These are phyloP conservation scores for Drosophila nigromelanica DNA, from an alignment of 1,140 invertebrate genomes.

Conservation along the genomic window DNA sequence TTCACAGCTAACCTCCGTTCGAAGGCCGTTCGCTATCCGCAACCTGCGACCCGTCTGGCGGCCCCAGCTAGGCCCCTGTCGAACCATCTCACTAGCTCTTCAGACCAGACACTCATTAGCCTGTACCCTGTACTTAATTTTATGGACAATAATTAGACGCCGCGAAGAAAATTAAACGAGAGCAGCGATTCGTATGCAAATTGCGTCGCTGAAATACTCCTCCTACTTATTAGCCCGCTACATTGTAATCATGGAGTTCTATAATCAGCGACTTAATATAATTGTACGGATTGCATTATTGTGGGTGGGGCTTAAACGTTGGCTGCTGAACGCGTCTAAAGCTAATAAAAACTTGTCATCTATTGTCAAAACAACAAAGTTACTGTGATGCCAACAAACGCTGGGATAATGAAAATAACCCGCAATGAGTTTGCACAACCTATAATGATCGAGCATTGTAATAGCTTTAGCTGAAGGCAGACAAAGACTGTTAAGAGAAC, in stretches of 20 bases:
- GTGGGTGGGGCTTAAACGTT: neutral
- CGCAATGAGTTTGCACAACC: conserved; percentile 14
- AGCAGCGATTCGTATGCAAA: neutral
- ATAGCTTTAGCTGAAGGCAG: neutral
- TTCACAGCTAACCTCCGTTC: conserved; percentile 32
- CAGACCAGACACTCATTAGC: conserved; percentile 16
- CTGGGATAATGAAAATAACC: conserved; percentile 7
- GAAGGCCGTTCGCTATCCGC: conserved; percentile 33
- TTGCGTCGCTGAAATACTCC: neutral
- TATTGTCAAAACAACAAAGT: conserved; percentile 15
- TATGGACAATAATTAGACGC: conserved; percentile 2
- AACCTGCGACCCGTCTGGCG: conserved; percentile 38
- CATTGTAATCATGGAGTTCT: neutral
- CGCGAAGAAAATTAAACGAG: neutral
- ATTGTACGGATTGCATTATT: conserved; percentile 20
- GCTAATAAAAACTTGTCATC: conserved; percentile 5
- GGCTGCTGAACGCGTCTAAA: conserved; percentile 5
- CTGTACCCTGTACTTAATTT: neutral
- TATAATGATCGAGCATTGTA: neutral
- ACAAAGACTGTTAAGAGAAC: neutral
- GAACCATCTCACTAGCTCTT: conserved; percentile 23
- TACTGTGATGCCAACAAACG: conserved; percentile 23
- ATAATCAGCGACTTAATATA: conserved; percentile 23
- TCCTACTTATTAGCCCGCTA: conserved; percentile 9
- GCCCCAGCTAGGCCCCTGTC: conserved; percentile 33